Evolutionary conservation across 64 coral and sea anemone species (phyloP).

Genomic region (Anthopleura sola): DNA sequence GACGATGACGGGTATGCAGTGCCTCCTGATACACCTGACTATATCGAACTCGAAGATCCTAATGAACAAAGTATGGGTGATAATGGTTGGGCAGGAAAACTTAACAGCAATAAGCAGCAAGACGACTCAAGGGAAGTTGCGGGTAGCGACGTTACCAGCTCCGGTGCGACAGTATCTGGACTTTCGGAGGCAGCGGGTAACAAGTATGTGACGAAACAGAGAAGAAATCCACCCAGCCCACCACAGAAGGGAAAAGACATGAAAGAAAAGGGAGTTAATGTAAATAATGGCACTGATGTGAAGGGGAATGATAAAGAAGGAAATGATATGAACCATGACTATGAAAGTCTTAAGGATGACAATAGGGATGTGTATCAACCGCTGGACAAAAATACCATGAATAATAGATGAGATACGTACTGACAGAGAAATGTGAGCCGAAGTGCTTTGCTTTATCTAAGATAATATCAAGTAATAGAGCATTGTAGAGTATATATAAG

Average conservation of each 20-base stretch:
- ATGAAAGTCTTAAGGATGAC: background rate
- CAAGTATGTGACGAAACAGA: background rate
- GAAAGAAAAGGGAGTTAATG: background rate
- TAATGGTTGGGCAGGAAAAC: background rate
- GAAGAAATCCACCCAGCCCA: background rate
- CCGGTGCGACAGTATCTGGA: background rate
- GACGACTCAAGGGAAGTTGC: background rate
- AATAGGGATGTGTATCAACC: constrained; percentile 2
- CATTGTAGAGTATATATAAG: too few species aligned
- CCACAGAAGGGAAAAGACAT: background rate
- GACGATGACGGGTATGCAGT: background rate
- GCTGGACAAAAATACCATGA: background rate
- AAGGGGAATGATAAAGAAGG: background rate
- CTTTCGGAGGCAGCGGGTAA: background rate
- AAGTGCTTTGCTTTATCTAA: background rate
- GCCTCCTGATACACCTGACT: background rate
- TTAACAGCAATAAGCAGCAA: background rate
- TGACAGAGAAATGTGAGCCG: background rate
- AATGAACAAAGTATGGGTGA: background rate
- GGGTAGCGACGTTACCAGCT: background rate
- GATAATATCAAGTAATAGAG: background rate
- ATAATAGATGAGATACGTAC: background rate
- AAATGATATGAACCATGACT: background rate
- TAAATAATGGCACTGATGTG: background rate
- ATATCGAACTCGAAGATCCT: background rate